Base-by-base conservation (phyloP, 2,888 invertebrate genomes). In the Shargacucullia verbasci region DNA sequence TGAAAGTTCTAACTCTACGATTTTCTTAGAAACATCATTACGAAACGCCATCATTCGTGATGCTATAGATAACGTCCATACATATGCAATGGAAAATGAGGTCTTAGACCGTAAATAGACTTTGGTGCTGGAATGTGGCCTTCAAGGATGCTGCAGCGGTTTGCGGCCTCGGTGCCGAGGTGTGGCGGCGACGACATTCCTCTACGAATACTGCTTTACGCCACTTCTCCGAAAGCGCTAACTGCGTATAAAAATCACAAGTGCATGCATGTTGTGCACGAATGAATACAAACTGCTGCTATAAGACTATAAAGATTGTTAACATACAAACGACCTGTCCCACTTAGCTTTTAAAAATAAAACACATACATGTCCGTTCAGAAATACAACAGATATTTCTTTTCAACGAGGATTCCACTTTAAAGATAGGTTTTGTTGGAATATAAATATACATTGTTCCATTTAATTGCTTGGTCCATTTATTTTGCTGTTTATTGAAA, bases 81-180 rank as follows among this genome's bases (percentile, higher is more conserved):
- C 77, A 77, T 83, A 80, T 81, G 81, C 77, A 80, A 76, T 67
- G 74, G 78, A 84, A 88, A 91, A 87, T 87, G 88, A 84, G 88
- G 85, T 76, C 87, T 90, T 82, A 85, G 85, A 82, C 89, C 83
- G 87, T 90, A 91, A 90, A 90, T 85, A 90, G 90, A 83, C 79
- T 85, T 81, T 69, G 79, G 66, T 83, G 80, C 73, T 73, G 93
- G 93, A 92, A 94, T 93, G 93, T 83, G 89, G 92, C 92, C 91
- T 91, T 92, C 93, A 93, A 93, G 93, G 94, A 93, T 93, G 93
- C 87, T 87, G 91, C 84, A 59, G 78, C 71, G 70, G 68, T 76
- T 73, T 70, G 80, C 79, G 85, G 81, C 89, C 87, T 85, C 89
- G 83, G 81, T 81, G 73, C 8, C 45, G 82, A 91, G 92, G 91